These are phyloP conservation scores for Caenorhabditis brenneri DNA, from an alignment of 1,140 invertebrate species.

Conservation along the genomic window DNA sequence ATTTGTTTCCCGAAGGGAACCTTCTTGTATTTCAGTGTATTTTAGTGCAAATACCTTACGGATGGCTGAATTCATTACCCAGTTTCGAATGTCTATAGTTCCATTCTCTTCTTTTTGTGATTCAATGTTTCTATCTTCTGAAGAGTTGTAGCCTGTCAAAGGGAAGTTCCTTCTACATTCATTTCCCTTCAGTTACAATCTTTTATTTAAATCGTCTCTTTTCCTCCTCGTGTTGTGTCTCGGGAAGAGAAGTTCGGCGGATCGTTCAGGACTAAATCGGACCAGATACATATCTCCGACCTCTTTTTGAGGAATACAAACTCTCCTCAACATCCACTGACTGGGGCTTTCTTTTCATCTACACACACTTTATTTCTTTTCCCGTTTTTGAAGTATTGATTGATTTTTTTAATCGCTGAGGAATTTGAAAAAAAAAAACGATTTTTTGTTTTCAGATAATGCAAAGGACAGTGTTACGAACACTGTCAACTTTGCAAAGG, in stretches of 20 bases:
- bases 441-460: neutral
- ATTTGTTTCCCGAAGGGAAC: no score
- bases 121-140: neutral
- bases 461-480: conserved; percentile 21
- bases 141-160: neutral
- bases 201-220: conserved; percentile 1
- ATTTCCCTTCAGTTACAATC: neutral
- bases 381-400: conserved; percentile 19
- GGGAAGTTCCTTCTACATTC: neutral
- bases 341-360: neutral
- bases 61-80: no score
- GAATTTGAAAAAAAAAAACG: neutral
- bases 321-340: neutral
- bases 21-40: no score
- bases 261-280: neutral
- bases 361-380: neutral
- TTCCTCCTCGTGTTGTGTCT: neutral
- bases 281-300: conserved; percentile 37
- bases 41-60: no score
- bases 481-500: conserved; percentile 34
- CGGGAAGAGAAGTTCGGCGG: conserved; percentile 11
- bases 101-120: neutral
- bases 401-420: no score
- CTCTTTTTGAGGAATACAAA: conserved; percentile 34
- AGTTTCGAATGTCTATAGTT: no score